A percentile compares a stretch with the other conserved stretches of the same genome.
Evolutionary conservation across 1,140 invertebrate genomes (phyloP).

Genomic region (Bombus waltoni): DNA sequence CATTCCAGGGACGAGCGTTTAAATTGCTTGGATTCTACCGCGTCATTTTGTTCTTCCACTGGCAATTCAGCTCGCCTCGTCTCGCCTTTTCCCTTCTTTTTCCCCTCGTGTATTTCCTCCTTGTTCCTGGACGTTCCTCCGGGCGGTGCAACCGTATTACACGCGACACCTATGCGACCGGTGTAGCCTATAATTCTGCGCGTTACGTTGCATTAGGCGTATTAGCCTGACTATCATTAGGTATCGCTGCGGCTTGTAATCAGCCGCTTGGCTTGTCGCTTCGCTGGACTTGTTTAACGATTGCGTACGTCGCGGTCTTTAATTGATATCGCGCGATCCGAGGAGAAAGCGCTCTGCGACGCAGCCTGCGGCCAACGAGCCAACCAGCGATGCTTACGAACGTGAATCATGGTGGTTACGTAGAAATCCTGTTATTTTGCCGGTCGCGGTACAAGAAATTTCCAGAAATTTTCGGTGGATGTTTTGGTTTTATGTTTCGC

Average conservation of each 20-base stretch:
- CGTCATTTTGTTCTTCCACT: conserved; percentile 1
- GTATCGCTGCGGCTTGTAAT: conserved; percentile 41
- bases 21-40: conserved; percentile 54
- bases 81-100: not conserved
- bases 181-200: conserved; percentile 51
- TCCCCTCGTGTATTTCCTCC: not conserved
- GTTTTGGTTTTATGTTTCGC: too few species aligned
- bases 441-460: not conserved
- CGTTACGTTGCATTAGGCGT: conserved; percentile 60
- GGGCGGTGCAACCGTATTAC: conserved; percentile 55
- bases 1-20: conserved; percentile 49
- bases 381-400: not conserved
- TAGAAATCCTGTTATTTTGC: not conserved
- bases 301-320: not conserved
- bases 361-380: not conserved
- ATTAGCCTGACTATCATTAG: conserved; percentile 58
- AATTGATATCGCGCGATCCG: conserved; percentile 38
- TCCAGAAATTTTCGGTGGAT: not conserved
- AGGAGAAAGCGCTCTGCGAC: conserved; percentile 8
- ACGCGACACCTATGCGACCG: conserved; percentile 38
- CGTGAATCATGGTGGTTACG: not conserved
- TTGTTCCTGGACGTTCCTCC: not conserved
- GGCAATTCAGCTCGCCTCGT: not conserved
- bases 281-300: conserved; percentile 11
- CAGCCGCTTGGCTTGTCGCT: conserved; percentile 30